A percentile compares a stretch with the other conserved stretches of the same genome.
Conservation (phyloP, 2,888 invertebrate genomes). For the Heterodera filipjevi region DNA sequence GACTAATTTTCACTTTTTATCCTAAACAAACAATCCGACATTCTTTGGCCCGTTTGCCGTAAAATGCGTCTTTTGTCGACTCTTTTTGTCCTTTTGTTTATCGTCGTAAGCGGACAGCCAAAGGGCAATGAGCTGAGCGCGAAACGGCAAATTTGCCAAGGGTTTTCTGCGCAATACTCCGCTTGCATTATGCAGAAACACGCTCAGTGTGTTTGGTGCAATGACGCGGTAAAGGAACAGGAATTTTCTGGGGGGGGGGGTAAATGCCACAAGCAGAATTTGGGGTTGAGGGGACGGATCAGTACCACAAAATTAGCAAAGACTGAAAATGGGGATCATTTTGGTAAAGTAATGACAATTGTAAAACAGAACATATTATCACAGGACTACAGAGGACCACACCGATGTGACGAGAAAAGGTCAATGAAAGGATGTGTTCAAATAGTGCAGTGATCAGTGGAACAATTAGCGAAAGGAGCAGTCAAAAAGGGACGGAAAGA, state of each 20-base stretch:
- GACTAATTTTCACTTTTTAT: background rate
- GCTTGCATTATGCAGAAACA: slow-evolving; percentile 18
- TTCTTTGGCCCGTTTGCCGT: background rate
- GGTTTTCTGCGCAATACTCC: background rate
- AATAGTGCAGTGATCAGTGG: background rate
- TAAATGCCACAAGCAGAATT: background rate
- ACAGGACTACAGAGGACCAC: slow-evolving; percentile 16
- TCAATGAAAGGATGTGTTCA: slow-evolving; percentile 16
- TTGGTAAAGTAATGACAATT: too few relatives aligned
- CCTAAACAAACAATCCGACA: background rate
- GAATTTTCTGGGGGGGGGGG: too few relatives aligned
- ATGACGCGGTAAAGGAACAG: slow-evolving; percentile 18
- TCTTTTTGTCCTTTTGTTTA: background rate
- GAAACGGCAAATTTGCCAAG: background rate
- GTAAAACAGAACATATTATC: too few relatives aligned
- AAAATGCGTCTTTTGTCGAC: background rate
- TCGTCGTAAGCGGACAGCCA: background rate
- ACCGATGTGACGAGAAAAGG: slow-evolving; percentile 22
- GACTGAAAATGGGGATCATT: too few relatives aligned
- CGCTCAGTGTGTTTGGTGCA: slow-evolving; percentile 26
- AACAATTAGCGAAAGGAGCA: background rate
- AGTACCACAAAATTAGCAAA: too few relatives aligned
- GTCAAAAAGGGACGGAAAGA: too few relatives aligned
- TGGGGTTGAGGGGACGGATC: too few relatives aligned
- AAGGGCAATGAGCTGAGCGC: background rate